Evolutionary conservation across 2,113 vertebrate species (phyloP), one percentile per base, ranked within the genome.

Genomic region (Conger conger): DNA sequence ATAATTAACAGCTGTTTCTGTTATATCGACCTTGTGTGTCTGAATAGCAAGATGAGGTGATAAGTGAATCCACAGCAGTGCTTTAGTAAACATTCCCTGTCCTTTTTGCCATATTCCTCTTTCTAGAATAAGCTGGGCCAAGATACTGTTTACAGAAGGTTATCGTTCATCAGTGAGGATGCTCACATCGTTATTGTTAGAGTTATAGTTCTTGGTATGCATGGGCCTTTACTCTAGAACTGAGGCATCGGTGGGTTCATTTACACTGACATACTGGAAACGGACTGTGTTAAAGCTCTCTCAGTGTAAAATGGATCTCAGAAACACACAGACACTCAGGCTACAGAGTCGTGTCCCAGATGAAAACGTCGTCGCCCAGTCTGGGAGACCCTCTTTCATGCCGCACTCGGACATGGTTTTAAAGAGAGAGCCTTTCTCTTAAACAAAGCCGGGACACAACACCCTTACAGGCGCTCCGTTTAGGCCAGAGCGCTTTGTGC

Each of bases 11-110:
- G 27, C n/a, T 40, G 16, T 76, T 40, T n/a, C 36, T 54, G 37
- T 1, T 36, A 5, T 18, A 13, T 23, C 42, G 20, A 0, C 23
- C 30, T 42, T 76, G 16, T 20, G 4, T n/a, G 16, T 23, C 45
- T 73, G 15, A 33, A 50, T 53, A 80, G 83, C 77, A 63, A 42
- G 63, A 73, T 73, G 30, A 76, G 23, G 13, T 40, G 82, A 83
- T 83, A 42, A 53, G 38, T 27, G 42, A 37, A 63, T 30, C 35
- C 13, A 30, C n/a, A 38, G 76, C 57, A 38, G 42, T 27, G 15
- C 63, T 53, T 23, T 35, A 8, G 36, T n/a, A 63, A 3, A 63
- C 23, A 63, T 60, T 63, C 2, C 1, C n/a, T n/a, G n/a, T 30
- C 35, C 15, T 76, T 53, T 79, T 80, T 84, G 79, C 68, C 54